Base-by-base conservation (phyloP, 64 coral and sea anemone species). In the Acropora yongei region DNA sequence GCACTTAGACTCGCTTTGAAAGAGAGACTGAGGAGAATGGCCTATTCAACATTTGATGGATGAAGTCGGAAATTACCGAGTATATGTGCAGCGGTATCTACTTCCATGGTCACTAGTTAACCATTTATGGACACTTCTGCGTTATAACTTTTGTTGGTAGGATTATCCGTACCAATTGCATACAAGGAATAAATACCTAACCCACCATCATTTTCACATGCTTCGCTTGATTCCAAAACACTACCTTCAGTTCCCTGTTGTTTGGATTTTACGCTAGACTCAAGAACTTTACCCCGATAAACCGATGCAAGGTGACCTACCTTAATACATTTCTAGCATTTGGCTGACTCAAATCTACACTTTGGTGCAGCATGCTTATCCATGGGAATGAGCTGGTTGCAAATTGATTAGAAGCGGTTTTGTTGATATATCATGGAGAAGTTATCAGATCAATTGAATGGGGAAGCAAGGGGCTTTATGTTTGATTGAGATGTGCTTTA, bases 31-130 rank as follows among this genome's bases (percentile, higher is more conserved):
- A 30, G 30, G 30, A 30, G 30, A 30, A 30, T 30, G 30, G 30
- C 30, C 30, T 30, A 30, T 30, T 30, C 87, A 66, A 68, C 75
- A n/a, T 51, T 61, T 51, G 88, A 86, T 43, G 82, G 47, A 42
- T 3, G 46, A 72, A 95, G 84, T 16, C 89, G 67, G 49, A 42
- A 44, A 39, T 65, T 18, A 78, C 89, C 82, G 41, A 95, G 91
- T 13, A 91, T 91, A 45, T 83, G 20, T 18, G 91, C 89, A 72
- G 83, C 81, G 6, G 63, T 95, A 76, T 95, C 93, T 69, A 95
- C 48, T 39, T 88, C 89, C 77, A 91, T 72, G 42, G 87, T 84
- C 48, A 81, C 87, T 51, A 72, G 49, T 57, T 39, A 41, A 48
- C 88, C 84, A 91, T 95, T 91, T 41, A 82, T 80, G 48, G 72